phyloP scores from a whole-genome alignment of 2,113 vertebrate genomes.

The Microcebus jonahi region DNA sequence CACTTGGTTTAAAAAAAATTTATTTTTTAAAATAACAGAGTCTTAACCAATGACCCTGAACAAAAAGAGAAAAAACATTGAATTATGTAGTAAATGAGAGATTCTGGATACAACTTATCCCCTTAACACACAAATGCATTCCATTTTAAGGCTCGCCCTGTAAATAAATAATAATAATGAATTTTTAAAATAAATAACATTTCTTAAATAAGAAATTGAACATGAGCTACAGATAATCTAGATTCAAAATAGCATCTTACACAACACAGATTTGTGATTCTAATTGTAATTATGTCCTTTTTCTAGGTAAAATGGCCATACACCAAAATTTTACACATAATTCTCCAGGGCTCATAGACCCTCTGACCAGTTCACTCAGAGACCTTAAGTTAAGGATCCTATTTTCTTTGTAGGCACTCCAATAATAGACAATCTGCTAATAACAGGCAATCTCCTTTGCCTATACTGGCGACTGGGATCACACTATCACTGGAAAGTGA shows the following conservation, averaged over 20 bases:
- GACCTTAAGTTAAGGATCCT: background rate
- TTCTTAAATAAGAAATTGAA: conserved; percentile 15
- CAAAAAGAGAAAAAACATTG: background rate
- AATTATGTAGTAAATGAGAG: background rate
- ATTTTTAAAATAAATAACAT: background rate
- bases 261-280: background rate
- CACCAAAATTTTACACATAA: background rate
- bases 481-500: background rate
- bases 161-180: conserved; percentile 6
- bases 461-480: background rate
- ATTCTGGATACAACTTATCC: background rate
- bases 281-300: background rate
- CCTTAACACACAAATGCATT: background rate
- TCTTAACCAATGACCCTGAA: background rate
- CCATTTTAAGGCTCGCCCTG: background rate
- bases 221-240: background rate
- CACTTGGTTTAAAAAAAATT: too few relatives aligned
- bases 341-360: background rate
- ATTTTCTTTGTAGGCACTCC: background rate
- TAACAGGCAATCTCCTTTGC: background rate
- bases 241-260: background rate
- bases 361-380: background rate
- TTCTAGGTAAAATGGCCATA: background rate
- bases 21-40: background rate
- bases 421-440: background rate